phyloP scores from a whole-genome alignment of 2,888 invertebrate species.

The Galerucella calmariensis region DNA sequence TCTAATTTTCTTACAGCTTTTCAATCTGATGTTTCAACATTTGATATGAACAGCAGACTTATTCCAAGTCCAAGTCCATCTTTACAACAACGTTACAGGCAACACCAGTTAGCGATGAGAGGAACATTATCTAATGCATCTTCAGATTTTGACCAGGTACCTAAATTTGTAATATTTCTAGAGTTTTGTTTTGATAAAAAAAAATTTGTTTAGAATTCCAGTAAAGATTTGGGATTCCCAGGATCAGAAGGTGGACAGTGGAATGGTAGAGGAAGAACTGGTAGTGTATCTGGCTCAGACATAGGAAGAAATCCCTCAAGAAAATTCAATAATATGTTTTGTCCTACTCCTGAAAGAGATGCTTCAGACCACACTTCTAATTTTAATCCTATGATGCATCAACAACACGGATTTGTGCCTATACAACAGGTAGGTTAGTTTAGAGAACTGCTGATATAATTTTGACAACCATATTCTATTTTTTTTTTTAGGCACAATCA shows the following conservation, averaged over 20 bases:
- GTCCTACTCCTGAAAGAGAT: constrained; percentile 51
- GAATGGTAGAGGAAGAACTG: constrained; percentile 58
- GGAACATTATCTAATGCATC: constrained; percentile 63
- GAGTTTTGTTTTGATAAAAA: background rate
- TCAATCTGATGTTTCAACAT: constrained; percentile 55
- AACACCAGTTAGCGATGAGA: constrained; percentile 69
- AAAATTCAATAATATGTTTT: constrained; percentile 60
- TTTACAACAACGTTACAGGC: constrained; percentile 70
- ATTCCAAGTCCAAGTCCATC: constrained; percentile 60
- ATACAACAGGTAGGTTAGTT: constrained; percentile 70
- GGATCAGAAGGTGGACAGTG: constrained; percentile 65
- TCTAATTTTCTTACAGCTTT: constrained; percentile 50
- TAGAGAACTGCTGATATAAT: background rate
- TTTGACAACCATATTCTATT: background rate
- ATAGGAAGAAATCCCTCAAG: constrained; percentile 50
- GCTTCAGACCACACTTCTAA: constrained; percentile 55
- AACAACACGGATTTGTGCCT: constrained; percentile 59
- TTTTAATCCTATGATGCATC: constrained; percentile 60
- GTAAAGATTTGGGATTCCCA: constrained; percentile 64
- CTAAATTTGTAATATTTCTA: background rate
- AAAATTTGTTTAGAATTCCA: constrained; percentile 58
- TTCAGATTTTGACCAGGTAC: constrained; percentile 59
- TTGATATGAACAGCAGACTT: constrained; percentile 49
- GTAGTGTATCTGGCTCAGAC: constrained; percentile 61
- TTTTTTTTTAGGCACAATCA: constrained; percentile 73